Evolutionary conservation across 2,888 invertebrate genomes (phyloP), one percentile per base, ranked within the genome.

Genomic region (Eupithecia tripunctaria): DNA sequence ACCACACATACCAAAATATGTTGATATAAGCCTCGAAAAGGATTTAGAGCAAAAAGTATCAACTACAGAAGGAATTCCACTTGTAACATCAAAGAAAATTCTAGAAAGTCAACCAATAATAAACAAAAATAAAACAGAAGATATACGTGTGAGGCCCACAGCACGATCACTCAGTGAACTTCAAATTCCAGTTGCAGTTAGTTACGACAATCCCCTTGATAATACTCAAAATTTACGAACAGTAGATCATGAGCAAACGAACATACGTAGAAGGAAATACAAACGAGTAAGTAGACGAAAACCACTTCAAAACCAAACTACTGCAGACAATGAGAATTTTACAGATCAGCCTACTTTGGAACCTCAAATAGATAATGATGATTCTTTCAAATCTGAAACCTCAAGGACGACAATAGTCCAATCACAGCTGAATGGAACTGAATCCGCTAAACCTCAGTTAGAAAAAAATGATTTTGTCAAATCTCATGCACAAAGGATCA

Each of bases 151-250:
- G 2, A 76, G 66, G 62, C 65, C 79, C 32, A 81, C 68, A 18
- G 38, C 79, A 25, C 78, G 79, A 8, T n/a, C 51, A 15, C 65
- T 74, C 6, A 63, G 43, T 68, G 60, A 75, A 7, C 64, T 69
- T 32, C 78, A 82, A 69, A 84, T 85, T 75, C 85, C 86, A 47
- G 85, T 85, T 10, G 76, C 78, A 41, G 81, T 86, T n/a, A 75
- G 84, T 1, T 82, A 80, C 71, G 83, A 84, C 36, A 76, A 74
- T 67, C 77, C 60, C 51, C 56, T 70, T 75, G 72, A 47, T 38
- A 64, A 27, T 43, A 68, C 67, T 21, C 51, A 56, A 75, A 73
- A 68, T 67, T 43, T n/a, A 62, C 70, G n/a, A 51, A 59, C 60
- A 56, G 51, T 38, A 36, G 63, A 75, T 65, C 32, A 63, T n/a